phyloP scores from a whole-genome alignment of 2,888 invertebrate species.

The Ecdyonurus torrentis region DNA sequence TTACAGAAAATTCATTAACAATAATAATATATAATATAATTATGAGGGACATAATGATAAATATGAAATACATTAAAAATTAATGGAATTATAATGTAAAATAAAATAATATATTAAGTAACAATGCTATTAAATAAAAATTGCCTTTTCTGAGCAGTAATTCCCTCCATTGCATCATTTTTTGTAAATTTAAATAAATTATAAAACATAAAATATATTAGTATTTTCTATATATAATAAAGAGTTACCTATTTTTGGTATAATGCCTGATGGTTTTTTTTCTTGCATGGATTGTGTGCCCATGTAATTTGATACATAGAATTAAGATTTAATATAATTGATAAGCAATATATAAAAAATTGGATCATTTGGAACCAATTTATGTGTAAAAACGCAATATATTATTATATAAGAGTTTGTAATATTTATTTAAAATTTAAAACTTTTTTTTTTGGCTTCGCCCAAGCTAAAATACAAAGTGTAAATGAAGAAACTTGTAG shows the following conservation, averaged over 20 bases:
- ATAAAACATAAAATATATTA: no score
- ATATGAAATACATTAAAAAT: background rate
- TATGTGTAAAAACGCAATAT: background rate
- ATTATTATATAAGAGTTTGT: background rate
- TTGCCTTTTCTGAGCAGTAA: background rate
- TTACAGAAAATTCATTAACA: background rate
- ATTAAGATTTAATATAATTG: background rate
- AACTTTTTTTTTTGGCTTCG: background rate
- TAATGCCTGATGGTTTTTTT: constrained; percentile 4
- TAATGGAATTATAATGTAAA: no score
- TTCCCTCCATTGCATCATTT: constrained; percentile 11
- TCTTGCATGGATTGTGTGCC: background rate
- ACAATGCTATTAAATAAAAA: constrained; percentile 5
- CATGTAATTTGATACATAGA: background rate
- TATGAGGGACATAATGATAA: constrained; percentile 1
- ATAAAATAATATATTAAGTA: constrained; percentile 5
- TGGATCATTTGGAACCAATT: background rate
- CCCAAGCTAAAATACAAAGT: no score
- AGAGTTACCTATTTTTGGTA: constrained; percentile 13
- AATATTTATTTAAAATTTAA: background rate
- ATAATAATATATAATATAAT: background rate
- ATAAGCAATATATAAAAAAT: background rate
- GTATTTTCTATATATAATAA: constrained; percentile 10
- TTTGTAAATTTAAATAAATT: constrained; percentile 2
- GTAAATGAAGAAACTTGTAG: background rate